Evolutionary conservation across 2,888 invertebrate species (phyloP).

Genomic region (Strigamia transsilvanica): DNA sequence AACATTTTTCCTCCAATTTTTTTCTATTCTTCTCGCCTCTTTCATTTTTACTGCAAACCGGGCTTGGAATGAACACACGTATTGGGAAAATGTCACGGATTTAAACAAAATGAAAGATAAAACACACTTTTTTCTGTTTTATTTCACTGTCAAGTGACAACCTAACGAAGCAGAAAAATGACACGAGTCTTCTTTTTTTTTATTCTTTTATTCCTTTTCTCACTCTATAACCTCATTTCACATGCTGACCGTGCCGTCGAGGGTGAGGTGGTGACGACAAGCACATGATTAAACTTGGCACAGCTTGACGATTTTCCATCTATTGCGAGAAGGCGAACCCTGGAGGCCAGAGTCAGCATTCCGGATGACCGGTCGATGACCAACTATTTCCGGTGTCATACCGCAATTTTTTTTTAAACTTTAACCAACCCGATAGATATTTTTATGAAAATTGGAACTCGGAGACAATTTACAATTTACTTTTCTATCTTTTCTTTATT

Average conservation of each 20-base stretch:
- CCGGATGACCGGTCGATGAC: constrained; percentile 26
- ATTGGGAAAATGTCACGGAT: constrained; percentile 9
- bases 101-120: constrained; percentile 38
- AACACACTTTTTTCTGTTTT: constrained; percentile 6
- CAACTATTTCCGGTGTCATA: background rate
- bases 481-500: background rate
- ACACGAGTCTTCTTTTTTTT: background rate
- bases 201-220: background rate
- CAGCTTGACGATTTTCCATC: constrained; percentile 7
- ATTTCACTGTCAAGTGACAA: constrained; percentile 27
- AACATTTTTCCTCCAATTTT: background rate
- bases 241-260: constrained; percentile 22
- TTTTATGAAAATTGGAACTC: background rate
- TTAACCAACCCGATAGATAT: background rate
- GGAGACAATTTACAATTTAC: background rate
- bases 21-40: background rate
- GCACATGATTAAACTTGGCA: constrained; percentile 31
- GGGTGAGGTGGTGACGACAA: constrained; percentile 22
- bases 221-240: constrained; percentile 25
- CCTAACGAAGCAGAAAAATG: constrained; percentile 31
- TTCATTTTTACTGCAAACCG: background rate
- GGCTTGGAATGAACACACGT: constrained; percentile 2
- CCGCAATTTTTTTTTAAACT: background rate
- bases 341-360: constrained; percentile 6
- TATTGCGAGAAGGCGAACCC: background rate